Conservation (phyloP, 2,888 invertebrate species). For the Lepeophtheirus nordmannii region DNA sequence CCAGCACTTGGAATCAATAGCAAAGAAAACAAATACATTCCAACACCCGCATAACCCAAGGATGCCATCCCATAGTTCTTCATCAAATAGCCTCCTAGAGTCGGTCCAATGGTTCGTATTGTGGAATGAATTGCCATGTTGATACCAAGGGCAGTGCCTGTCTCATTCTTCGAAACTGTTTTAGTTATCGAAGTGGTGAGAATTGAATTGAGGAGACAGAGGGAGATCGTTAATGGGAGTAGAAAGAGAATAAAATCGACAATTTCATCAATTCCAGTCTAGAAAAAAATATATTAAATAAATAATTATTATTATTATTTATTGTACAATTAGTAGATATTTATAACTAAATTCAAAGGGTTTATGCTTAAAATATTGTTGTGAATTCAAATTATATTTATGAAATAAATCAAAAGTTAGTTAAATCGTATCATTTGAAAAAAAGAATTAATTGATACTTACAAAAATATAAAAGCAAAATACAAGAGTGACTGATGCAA, state of each 20-base stretch:
- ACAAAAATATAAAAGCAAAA: conserved; percentile 13
- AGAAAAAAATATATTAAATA: background rate
- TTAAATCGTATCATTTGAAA: background rate
- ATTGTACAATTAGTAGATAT: too few relatives aligned
- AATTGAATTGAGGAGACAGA: conserved; percentile 18
- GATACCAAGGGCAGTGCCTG: conserved; percentile 16
- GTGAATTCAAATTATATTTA: background rate
- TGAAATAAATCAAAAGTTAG: background rate
- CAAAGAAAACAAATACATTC: background rate
- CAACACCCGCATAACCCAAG: conserved; percentile 17
- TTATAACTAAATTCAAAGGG: too few relatives aligned
- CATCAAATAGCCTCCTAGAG: conserved; percentile 11
- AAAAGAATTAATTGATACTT: background rate
- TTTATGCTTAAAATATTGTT: too few relatives aligned
- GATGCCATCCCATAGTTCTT: conserved; percentile 13
- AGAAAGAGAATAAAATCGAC: conserved; percentile 11
- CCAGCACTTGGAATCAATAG: conserved; percentile 5
- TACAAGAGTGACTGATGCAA: background rate
- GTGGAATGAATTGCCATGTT: conserved; percentile 22
- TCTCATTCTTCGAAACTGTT: conserved; percentile 9
- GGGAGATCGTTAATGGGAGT: conserved; percentile 6
- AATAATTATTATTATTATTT: too few relatives aligned
- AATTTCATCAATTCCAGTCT: conserved; percentile 11
- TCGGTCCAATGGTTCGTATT: conserved; percentile 17
- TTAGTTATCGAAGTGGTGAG: conserved; percentile 17